phyloP scores from a whole-genome alignment of 2,888 invertebrate species.

The Poecilobothrus nobilitatus region DNA sequence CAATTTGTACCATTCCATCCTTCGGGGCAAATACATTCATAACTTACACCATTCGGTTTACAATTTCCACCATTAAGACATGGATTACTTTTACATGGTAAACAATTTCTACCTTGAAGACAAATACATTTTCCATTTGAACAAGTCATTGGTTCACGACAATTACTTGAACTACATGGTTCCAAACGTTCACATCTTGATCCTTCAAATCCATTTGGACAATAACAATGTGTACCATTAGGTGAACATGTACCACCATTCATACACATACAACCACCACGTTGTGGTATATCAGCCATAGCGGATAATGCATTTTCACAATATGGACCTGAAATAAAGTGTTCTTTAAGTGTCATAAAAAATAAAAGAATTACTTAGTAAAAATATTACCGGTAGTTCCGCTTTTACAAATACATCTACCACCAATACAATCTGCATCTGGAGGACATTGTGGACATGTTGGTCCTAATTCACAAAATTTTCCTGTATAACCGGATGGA shows the following conservation, averaged over 20 bases:
- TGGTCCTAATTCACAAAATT: constrained; percentile 40
- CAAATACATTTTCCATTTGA: constrained; percentile 40
- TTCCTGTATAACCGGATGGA: constrained; percentile 51
- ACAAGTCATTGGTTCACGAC: constrained; percentile 42
- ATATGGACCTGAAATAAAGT: constrained; percentile 34
- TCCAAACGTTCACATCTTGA: constrained; percentile 40
- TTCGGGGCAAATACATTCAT: constrained; percentile 51
- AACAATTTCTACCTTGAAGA: constrained; percentile 43
- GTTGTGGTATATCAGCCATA: constrained; percentile 17
- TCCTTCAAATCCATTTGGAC: constrained; percentile 38
- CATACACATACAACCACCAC: constrained; percentile 36
- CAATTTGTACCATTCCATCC: constrained; percentile 54
- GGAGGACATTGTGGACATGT: constrained; percentile 51
- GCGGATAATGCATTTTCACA: constrained; percentile 35
- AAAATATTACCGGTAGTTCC: constrained; percentile 39
- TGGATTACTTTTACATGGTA: constrained; percentile 50
- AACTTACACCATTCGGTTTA: constrained; percentile 49
- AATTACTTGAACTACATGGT: constrained; percentile 35
- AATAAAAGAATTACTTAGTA: not conserved
- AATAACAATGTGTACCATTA: constrained; percentile 41
- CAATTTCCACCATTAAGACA: constrained; percentile 61
- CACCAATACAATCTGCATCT: constrained; percentile 57
- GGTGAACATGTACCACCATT: constrained; percentile 42
- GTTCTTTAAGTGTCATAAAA: not conserved
- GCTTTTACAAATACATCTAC: constrained; percentile 44